Percentiles rank a stretch among this genome's conserved stretches.
phyloP scores from a whole-genome alignment of 2,888 invertebrate genomes.

The Polydrusus cervinus region DNA sequence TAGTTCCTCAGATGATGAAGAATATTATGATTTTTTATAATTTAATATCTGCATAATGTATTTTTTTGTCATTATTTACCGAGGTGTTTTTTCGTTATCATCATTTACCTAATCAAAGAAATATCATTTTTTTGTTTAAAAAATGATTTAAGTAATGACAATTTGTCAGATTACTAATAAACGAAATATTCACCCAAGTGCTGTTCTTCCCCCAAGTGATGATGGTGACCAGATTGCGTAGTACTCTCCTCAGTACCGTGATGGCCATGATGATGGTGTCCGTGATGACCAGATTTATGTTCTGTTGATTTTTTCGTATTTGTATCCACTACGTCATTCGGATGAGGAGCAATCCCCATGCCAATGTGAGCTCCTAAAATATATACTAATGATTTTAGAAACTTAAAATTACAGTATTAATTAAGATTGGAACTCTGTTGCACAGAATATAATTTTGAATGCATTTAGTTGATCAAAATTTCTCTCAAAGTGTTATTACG shows the following conservation, averaged over 20 bases:
- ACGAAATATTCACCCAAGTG: constrained; percentile 59
- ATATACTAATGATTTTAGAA: not conserved
- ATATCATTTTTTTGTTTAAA: no score
- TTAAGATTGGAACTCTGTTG: not conserved
- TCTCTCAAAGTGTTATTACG: no score
- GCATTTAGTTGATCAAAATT: no score
- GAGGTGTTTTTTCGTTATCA: no score
- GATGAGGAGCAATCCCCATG: constrained; percentile 61
- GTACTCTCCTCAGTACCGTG: constrained; percentile 48
- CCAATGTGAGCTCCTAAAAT: constrained; percentile 60
- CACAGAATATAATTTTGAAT: no score
- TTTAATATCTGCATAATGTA: no score
- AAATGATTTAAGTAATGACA: no score
- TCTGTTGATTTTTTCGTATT: constrained; percentile 48
- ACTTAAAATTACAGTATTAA: not conserved
- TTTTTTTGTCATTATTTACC: no score
- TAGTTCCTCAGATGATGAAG: no score
- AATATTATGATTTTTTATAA: no score
- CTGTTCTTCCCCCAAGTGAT: constrained; percentile 70
- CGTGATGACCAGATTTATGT: constrained; percentile 43
- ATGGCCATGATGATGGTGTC: constrained; percentile 47
- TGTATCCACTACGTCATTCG: constrained; percentile 31
- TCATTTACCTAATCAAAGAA: no score
- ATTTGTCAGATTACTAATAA: not conserved
- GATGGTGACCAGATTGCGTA: constrained; percentile 58